Evolutionary conservation across 2,888 invertebrate genomes (phyloP).

Genomic region (Biston stratarius): DNA sequence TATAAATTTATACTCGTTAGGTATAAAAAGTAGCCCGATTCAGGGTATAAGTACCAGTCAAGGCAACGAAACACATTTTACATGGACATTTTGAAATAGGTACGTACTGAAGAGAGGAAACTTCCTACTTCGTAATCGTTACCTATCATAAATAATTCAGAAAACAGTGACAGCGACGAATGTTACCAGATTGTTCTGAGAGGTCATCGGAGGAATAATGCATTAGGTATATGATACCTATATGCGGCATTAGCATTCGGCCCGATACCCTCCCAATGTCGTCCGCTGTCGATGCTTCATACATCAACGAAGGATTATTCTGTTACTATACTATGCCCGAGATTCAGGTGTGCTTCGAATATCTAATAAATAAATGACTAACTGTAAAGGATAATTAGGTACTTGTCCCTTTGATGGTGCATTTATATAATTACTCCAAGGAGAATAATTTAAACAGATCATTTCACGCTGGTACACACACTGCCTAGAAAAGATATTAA

Average conservation of each 20-base stretch:
- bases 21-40: too few species aligned
- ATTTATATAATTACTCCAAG: neutral
- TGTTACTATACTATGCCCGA: constrained; percentile 42
- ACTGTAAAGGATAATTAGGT: constrained; percentile 47
- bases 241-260: constrained; percentile 65
- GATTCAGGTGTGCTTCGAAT: constrained; percentile 60
- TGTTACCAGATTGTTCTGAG: constrained; percentile 59
- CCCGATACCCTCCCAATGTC: constrained; percentile 68
- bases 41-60: too few species aligned
- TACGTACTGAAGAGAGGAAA: constrained; percentile 34
- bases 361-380: constrained; percentile 52
- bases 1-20: too few species aligned
- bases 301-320: constrained; percentile 49
- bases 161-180: constrained; percentile 52
- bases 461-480: too few species aligned
- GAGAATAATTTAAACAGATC: neutral
- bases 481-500: too few species aligned
- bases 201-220: constrained; percentile 61
- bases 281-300: constrained; percentile 65
- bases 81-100: constrained; percentile 12
- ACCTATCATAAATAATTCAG: constrained; percentile 51
- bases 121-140: constrained; percentile 29
- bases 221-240: constrained; percentile 53
- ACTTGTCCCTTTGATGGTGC: constrained; percentile 51
- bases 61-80: neutral